phyloP scores from a whole-genome alignment of 2,888 invertebrate species.

The Athetis lepigone region DNA sequence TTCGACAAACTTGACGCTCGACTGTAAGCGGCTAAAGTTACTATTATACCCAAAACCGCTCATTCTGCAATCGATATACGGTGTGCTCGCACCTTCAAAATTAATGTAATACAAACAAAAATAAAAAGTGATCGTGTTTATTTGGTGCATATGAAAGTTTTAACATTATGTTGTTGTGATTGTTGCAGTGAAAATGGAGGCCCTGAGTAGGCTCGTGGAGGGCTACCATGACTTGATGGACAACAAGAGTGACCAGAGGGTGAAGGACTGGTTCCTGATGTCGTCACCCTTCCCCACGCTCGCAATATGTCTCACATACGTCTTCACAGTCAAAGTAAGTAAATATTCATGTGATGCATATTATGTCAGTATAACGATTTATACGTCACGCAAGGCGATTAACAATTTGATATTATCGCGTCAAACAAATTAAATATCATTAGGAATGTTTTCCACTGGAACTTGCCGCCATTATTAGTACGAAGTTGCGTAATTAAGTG shows the following conservation, averaged over 20 bases:
- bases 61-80: constrained; percentile 64
- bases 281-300: constrained; percentile 95
- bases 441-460: constrained; percentile 69
- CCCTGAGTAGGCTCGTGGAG: constrained; percentile 90
- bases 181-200: constrained; percentile 91
- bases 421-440: constrained; percentile 64
- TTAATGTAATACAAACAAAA: constrained; percentile 42
- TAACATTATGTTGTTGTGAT: constrained; percentile 58
- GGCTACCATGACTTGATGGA: constrained; percentile 95
- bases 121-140: constrained; percentile 45
- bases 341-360: constrained; percentile 1
- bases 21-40: constrained; percentile 64
- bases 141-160: constrained; percentile 25
- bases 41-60: constrained; percentile 60
- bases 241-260: constrained; percentile 95
- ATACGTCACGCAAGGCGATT: constrained; percentile 59
- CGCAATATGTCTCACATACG: constrained; percentile 93
- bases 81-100: constrained; percentile 55
- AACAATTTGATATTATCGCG: constrained; percentile 59
- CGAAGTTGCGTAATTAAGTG: constrained; percentile 52
- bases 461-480: constrained; percentile 56
- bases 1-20: constrained; percentile 74
- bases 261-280: constrained; percentile 95
- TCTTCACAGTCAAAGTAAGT: constrained; percentile 93
- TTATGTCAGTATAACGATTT: constrained; percentile 29